Evolutionary conservation across 37 sponge, comb jelly and placozoan genomes (phyloP), one percentile per base, ranked within the genome.

Genomic region (Axinella damicornis): DNA sequence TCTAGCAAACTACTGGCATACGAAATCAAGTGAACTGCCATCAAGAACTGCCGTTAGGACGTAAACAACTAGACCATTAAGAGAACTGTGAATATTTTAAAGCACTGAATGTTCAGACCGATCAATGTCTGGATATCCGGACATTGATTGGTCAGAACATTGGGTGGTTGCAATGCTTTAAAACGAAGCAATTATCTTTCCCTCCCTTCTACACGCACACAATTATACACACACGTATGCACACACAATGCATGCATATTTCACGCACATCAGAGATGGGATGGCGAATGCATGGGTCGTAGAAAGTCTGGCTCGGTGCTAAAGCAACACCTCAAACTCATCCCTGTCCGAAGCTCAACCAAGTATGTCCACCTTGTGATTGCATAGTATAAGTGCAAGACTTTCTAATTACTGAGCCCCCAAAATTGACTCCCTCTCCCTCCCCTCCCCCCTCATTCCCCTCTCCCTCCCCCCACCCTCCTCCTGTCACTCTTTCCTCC

Each of bases 311-410:
- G 91, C 22, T 72, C 69, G 11, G 58, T 37, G 19, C 33, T 85
- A 18, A 79, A 58, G 13, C 85, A 84, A 21, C 76, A 90, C 34
- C 54, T 80, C 56, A 90, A 90, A 36, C 74, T 90, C 58, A 67
- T 90, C 21, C 91, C 91, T 14, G 71, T 90, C 56, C 20, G 37
- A 20, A 74, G 46, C 20, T 24, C 81, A 40, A 57, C 72, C 16
- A 75, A 74, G 81, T 84, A 71, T 55, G 2, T 15, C 25, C 22
- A 65, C 25, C 67, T 27, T 24, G 22, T 65, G 25, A 15, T n/a
- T 65, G n/a, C 13, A 25, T 65, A 19, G 22, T 14, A n/a, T n/a
- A n/a, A n/a, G n/a, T n/a, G n/a, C n/a, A n/a, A n/a, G n/a, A n/a
- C n/a, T n/a, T n/a, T n/a, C n/a, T n/a, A n/a, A n/a, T n/a, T n/a